Evolutionary conservation across 2,888 invertebrate genomes (phyloP).

Genomic region (Scaptomyza flava): DNA sequence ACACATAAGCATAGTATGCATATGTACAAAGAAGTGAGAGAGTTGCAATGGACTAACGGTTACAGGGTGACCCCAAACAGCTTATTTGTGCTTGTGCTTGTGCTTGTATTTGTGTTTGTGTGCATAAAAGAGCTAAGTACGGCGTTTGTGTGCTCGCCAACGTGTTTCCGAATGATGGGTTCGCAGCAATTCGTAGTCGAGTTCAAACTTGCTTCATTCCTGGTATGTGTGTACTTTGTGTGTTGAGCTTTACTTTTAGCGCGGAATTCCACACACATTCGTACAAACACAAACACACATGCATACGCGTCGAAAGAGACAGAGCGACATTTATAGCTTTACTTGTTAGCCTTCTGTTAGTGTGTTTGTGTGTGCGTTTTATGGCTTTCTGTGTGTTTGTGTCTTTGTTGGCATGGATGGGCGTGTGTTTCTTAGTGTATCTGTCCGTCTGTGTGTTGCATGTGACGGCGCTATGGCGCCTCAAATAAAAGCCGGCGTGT

Average conservation of each 20-base stretch:
- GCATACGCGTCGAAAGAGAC: conserved; percentile 6
- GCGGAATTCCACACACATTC: conserved; percentile 32
- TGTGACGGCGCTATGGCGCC: conserved; percentile 76
- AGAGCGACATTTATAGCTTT: conserved; percentile 36
- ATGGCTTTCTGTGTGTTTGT: conserved; percentile 26
- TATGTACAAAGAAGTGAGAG: conserved; percentile 11
- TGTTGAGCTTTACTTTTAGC: conserved; percentile 11
- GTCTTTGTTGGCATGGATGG: conserved; percentile 16
- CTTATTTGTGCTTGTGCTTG: conserved; percentile 27
- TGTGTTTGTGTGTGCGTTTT: conserved; percentile 38
- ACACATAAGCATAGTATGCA: background rate
- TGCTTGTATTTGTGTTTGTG: conserved; percentile 10
- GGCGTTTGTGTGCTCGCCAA: conserved; percentile 67
- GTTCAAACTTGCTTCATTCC: conserved; percentile 14
- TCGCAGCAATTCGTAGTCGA: conserved; percentile 54
- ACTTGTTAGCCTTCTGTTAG: conserved; percentile 49
- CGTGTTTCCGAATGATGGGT: conserved; percentile 60
- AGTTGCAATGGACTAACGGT: conserved; percentile 1
- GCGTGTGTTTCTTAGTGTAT: conserved; percentile 34
- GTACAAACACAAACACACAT: background rate
- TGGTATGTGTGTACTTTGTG: conserved; percentile 3
- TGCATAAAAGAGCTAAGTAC: conserved; percentile 6
- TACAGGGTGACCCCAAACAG: conserved; percentile 10
- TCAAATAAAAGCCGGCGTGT: conserved; percentile 73
- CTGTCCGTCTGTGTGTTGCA: conserved; percentile 47